These are phyloP conservation scores for Diplolepis rosae DNA, from an alignment of 2,888 invertebrate species.

Conservation along the genomic window DNA sequence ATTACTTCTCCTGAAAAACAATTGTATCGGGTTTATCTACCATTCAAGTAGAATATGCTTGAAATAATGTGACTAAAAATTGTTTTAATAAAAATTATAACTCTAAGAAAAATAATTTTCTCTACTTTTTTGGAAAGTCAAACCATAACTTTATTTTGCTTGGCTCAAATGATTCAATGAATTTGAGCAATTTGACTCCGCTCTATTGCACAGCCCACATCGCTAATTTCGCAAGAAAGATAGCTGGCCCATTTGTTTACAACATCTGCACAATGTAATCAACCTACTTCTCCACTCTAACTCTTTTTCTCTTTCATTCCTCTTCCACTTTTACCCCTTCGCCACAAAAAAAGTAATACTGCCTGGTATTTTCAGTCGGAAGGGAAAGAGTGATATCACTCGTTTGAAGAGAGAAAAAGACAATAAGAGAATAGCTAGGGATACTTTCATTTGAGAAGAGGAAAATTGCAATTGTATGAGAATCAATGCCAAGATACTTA, in stretches of 20 bases:
- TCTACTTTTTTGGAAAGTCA: no score
- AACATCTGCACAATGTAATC: conserved; percentile 53
- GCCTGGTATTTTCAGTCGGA: neutral
- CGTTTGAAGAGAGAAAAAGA: neutral
- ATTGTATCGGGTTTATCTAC: no score
- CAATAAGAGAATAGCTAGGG: conserved; percentile 9
- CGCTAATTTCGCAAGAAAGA: conserved; percentile 48
- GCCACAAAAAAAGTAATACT: conserved; percentile 43
- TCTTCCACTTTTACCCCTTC: neutral
- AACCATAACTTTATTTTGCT: no score
- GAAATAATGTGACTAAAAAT: no score
- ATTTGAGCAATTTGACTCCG: no score
- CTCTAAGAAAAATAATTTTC: no score
- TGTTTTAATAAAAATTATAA: no score
- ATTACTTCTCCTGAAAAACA: no score
- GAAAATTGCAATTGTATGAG: neutral
- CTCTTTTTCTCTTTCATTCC: neutral
- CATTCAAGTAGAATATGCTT: no score
- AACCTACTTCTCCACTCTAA: conserved; percentile 19
- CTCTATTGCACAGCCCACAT: neutral
- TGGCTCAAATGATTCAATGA: no score
- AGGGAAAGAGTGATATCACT: neutral
- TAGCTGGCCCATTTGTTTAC: conserved; percentile 56
- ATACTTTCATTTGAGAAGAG: neutral
- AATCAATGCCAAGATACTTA: neutral